Base-by-base conservation (phyloP, 1,140 invertebrate genomes). In the Cotesia vestalis region DNA sequence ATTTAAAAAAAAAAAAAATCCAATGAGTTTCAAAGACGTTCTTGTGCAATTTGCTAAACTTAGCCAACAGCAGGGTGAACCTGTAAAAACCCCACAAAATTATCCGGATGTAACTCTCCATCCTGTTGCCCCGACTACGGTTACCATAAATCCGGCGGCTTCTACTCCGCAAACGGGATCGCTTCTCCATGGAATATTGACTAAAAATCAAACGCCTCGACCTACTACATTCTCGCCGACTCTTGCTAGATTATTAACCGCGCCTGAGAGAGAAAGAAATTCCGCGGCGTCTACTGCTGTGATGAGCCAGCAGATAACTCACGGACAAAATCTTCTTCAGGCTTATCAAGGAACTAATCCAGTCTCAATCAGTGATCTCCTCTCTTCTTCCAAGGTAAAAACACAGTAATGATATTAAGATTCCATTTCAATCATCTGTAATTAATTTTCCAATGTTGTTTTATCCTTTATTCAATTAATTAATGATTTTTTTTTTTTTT, bases 51-150 rank as follows among this genome's bases (percentile, higher is more conserved):
- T 93, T 79, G 92, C 92, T 1, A 93, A 92, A 82, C 84, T 89
- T 61, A 88, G 84, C 75, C 88, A 90, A 74, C 85, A 86, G 62
- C 86, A 88, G 79, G 88, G 84, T 52, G 84, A 86, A 76, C 78
- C 84, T n/a, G 79, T 83, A 12, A 86, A 86, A 78, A 82, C 90
- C 12, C 90, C 91, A 1, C 90, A 92, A 51, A 91, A 92, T 61
- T 94, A 93, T 85, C 92, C 92, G 0, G 92, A 94, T 81, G 93
- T 94, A 35, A 93, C 92, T 1, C 85, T 94, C 9, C 90, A 93
- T 80, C 92, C 93, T 2, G 92, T 94, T 3, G 80, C 84, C n/a
- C 81, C 84, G 0, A 83, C 87, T 36, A 78, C 85, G 66, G 82
- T 75, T 71, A 79, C 81, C 57, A 87, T 83, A 78, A 88, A 81